Conservation (phyloP, 2,888 invertebrate genomes). For the Eupeodes luniger region DNA sequence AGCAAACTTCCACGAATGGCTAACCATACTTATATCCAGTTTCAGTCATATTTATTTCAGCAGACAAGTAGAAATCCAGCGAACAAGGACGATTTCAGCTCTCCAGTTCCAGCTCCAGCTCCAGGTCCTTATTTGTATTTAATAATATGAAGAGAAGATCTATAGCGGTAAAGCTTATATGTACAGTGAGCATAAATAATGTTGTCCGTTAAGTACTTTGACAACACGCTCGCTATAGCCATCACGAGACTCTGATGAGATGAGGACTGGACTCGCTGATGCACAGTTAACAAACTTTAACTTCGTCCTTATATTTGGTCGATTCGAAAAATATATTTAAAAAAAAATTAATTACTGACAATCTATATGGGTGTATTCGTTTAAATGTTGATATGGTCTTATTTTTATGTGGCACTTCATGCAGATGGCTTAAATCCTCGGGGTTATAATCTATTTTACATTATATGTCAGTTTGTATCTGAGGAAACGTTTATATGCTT, state of each 20-base stretch:
- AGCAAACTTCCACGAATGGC: constrained; percentile 42
- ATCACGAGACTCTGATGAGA: constrained; percentile 2
- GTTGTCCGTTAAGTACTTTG: constrained; percentile 49
- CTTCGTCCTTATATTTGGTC: constrained; percentile 9
- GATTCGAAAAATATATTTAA: constrained; percentile 7
- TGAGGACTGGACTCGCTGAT: not conserved
- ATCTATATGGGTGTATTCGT: constrained; percentile 7
- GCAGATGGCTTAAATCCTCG: not conserved
- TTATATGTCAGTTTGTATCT: not conserved
- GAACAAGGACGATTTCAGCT: constrained; percentile 6
- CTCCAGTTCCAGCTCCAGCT: no score
- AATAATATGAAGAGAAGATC: not conserved
- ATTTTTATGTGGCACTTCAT: not conserved
- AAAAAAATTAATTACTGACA: constrained; percentile 66
- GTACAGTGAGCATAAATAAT: constrained; percentile 48
- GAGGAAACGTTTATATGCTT: not conserved
- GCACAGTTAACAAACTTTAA: constrained; percentile 48
- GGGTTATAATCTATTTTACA: constrained; percentile 2
- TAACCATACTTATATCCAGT: not conserved
- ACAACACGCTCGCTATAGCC: constrained; percentile 38
- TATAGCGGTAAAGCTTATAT: constrained; percentile 22
- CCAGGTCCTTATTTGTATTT: constrained; percentile 1
- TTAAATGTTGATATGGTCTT: not conserved
- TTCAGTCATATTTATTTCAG: constrained; percentile 20
- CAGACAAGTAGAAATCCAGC: not conserved